phyloP scores from a whole-genome alignment of 2,888 invertebrate species.

The Orgyia antiqua region DNA sequence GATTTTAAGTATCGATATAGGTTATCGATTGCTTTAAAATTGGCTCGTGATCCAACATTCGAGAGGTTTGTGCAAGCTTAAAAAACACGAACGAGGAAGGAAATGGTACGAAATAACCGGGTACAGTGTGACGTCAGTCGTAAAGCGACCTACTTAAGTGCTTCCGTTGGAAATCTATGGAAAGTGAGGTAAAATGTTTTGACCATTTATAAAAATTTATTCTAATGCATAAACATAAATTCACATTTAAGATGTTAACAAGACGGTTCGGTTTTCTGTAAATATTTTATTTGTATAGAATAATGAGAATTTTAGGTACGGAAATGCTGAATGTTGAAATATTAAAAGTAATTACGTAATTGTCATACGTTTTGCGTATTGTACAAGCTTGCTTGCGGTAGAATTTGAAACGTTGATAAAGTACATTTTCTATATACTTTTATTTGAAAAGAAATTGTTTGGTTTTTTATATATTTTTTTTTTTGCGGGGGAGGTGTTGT shows the following conservation, averaged over 20 bases:
- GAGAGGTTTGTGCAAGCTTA: constrained; percentile 23
- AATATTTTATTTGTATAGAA: constrained; percentile 12
- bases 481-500: too few species aligned
- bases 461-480: too few species aligned
- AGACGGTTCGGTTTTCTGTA: constrained; percentile 1
- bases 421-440: too few species aligned
- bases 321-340: constrained; percentile 6
- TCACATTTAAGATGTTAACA: constrained; percentile 2
- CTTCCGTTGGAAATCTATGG: constrained; percentile 12
- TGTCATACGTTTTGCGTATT: too few species aligned
- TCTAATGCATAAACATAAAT: constrained; percentile 2
- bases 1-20: too few species aligned
- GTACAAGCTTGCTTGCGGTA: too few species aligned
- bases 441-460: too few species aligned
- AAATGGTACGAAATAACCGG: constrained; percentile 22
- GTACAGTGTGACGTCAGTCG: constrained; percentile 23
- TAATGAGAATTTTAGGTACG: constrained; percentile 7
- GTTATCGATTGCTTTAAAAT: constrained; percentile 6
- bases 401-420: too few species aligned
- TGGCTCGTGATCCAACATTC: constrained; percentile 13
- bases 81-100: constrained; percentile 20
- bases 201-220: constrained; percentile 3
- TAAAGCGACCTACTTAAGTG: constrained; percentile 18
- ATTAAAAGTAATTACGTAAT: too few species aligned
- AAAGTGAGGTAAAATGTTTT: constrained; percentile 4